These are phyloP conservation scores for Dinothrombium tinctorium DNA, from an alignment of 1,140 invertebrate species.

Conservation along the genomic window DNA sequence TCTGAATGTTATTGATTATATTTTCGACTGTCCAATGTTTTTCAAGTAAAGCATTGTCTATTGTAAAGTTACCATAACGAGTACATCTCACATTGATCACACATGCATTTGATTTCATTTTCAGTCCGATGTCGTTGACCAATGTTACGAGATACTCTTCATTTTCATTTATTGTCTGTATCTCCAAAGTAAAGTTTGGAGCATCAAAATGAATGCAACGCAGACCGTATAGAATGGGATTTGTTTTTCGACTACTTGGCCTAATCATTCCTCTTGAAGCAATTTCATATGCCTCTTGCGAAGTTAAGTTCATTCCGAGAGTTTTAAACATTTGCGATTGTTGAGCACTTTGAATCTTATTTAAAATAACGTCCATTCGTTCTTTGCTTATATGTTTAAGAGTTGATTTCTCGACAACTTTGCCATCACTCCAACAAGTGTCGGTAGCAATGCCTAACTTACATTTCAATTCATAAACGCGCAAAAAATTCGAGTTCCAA, in stretches of 20 bases:
- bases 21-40: constrained; percentile 55
- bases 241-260: constrained; percentile 32
- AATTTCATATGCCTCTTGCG: constrained; percentile 65
- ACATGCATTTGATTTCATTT: constrained; percentile 48
- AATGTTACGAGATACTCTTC: constrained; percentile 43
- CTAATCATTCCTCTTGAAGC: constrained; percentile 49
- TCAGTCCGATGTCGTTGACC: constrained; percentile 50
- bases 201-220: constrained; percentile 51
- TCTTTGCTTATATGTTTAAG: constrained; percentile 36
- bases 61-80: constrained; percentile 51
- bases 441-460: constrained; percentile 48
- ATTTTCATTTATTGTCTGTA: constrained; percentile 58
- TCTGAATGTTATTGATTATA: constrained; percentile 46
- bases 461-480: background rate
- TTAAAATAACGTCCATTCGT: constrained; percentile 40
- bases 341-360: constrained; percentile 50
- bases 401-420: constrained; percentile 40
- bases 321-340: constrained; percentile 53
- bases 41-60: constrained; percentile 43
- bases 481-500: constrained; percentile 45
- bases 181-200: constrained; percentile 66
- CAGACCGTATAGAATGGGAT: constrained; percentile 61
- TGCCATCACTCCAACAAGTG: constrained; percentile 42
- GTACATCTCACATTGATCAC: constrained; percentile 53
- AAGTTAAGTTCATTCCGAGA: constrained; percentile 49